Evolutionary conservation across 2,797 vertebrate genomes (phyloP), one percentile per base, ranked within the genome.

Genomic region (Intellagama lesueurii): DNA sequence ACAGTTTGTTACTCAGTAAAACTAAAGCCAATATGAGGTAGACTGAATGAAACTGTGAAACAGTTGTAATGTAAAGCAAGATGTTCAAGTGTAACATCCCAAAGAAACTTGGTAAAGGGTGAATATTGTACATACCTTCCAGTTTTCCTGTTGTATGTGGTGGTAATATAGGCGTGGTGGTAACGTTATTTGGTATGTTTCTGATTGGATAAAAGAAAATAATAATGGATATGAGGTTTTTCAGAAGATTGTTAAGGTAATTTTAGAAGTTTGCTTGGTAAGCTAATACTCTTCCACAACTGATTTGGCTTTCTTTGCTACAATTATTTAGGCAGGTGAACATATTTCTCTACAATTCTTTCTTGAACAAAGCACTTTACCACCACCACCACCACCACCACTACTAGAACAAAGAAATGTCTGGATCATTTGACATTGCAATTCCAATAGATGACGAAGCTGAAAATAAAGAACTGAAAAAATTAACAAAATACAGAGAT

Each of bases 141-240:
- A 30, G 30, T 68, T 91, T 89, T 49, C 79, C 81, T 22, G 0
- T 90, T 90, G 44, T 88, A 66, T 56, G 52, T 56, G 52, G 12
- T 56, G 52, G 52, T 56, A 56, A 56, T 3, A 77, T 17, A 22
- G 91, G 35, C n/a, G 84, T 88, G 35, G 85, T 0, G 1, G 96
- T 97, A 0, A 5, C 83, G 0, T 96, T 97, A 91, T 96, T 94
- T 2, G 95, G 94, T 68, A 17, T 0, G 0, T 95, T 94, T 90
- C 97, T 97, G 93, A 88, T 47, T 86, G 47, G 69, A 83, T 91
- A 94, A 93, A 64, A 93, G 89, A 90, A 92, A 80, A 60, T 32
- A 70, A 47, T 66, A 78, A 90, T 49, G 49, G 6, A 3, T 8
- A 28, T 0, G 0, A 22, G 17, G 1, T 44, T 75, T 44, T 0